Evolutionary conservation across 1,140 invertebrate species (phyloP), one percentile per base, ranked within the genome.

Genomic region (Drosophila ohnishii): DNA sequence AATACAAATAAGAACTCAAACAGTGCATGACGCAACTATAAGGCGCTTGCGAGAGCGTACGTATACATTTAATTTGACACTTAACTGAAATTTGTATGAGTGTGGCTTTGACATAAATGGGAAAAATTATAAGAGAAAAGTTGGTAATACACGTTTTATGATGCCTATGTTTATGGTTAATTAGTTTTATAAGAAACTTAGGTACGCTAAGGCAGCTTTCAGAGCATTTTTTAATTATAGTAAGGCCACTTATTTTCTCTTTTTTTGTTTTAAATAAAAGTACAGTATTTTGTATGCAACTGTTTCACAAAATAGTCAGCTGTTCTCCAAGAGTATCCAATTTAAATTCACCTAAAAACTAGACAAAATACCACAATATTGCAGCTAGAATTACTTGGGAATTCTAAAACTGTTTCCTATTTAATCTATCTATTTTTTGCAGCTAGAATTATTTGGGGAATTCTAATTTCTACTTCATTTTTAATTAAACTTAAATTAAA

Each of bases 21-120:
- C 67, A 35, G 51, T 71, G 65, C 66, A 55, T 32, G 51, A 22
- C 44, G 14, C n/a, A 58, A 71, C 51, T 59, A 16, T 50, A 59
- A 59, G 66, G 25, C 51, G 19, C 35, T 35, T 28, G 45, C 22
- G 13, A 19, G 45, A 28, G 45, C n/a, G 28, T 35, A 34, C 28
- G 8, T 67, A 19, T 35, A 11, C 28, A 11, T 44, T 37, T 37
- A 8, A 39, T 39, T 25, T 56, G 11, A 34, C 30, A 44, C 44
- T 60, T 44, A 44, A 16, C 30, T 32, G 1, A 44, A 42, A 16
- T 60, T 42, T 44, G 7, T 61, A 44, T 11, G 19, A 34, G 11
- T 60, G 56, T n/a, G 30, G 28, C 37, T 16, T 14, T 14, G 11
- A 6, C 19, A 44, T 16, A 64, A 19, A 0, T 28, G 16, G 14